Evolutionary conservation across 2,888 invertebrate genomes (phyloP).

Genomic region (Sphecodes monilicornis): DNA sequence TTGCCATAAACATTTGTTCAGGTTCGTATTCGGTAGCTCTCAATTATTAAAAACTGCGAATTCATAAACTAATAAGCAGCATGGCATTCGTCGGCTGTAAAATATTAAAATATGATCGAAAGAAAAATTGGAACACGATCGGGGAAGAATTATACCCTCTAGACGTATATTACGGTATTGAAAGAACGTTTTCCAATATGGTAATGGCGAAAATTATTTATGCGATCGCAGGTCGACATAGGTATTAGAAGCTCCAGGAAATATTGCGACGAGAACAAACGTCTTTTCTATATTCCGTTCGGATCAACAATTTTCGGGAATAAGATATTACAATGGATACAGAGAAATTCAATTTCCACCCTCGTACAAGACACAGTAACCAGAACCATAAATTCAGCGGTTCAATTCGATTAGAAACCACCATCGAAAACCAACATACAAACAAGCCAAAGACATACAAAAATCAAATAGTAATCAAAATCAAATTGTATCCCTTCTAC

Average conservation of each 20-base stretch:
- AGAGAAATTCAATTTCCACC: slow-evolving; percentile 46
- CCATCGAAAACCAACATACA: slow-evolving; percentile 11
- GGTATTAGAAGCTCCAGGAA: slow-evolving; percentile 47
- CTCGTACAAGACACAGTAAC: slow-evolving; percentile 20
- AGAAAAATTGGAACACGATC: slow-evolving; percentile 30
- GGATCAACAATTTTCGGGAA: slow-evolving; percentile 50
- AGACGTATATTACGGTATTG: slow-evolving; percentile 43
- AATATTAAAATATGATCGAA: background rate
- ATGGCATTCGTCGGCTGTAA: background rate
- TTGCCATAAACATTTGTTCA: background rate
- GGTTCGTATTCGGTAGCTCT: background rate
- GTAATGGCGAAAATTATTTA: slow-evolving; percentile 52
- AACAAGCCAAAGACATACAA: background rate
- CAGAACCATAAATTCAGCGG: slow-evolving; percentile 28
- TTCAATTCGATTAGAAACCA: slow-evolving; percentile 31
- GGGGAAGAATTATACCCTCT: slow-evolving; percentile 43
- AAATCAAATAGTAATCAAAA: background rate
- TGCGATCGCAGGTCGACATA: slow-evolving; percentile 33
- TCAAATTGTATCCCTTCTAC: too few relatives aligned
- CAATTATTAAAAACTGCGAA: background rate
- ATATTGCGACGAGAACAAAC: slow-evolving; percentile 45
- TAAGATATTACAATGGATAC: slow-evolving; percentile 38
- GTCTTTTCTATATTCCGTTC: slow-evolving; percentile 51
- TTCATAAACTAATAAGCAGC: background rate
- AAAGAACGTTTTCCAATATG: slow-evolving; percentile 52